Conservation (phyloP, 2,888 invertebrate species). For the Oligia fasciuncula region DNA sequence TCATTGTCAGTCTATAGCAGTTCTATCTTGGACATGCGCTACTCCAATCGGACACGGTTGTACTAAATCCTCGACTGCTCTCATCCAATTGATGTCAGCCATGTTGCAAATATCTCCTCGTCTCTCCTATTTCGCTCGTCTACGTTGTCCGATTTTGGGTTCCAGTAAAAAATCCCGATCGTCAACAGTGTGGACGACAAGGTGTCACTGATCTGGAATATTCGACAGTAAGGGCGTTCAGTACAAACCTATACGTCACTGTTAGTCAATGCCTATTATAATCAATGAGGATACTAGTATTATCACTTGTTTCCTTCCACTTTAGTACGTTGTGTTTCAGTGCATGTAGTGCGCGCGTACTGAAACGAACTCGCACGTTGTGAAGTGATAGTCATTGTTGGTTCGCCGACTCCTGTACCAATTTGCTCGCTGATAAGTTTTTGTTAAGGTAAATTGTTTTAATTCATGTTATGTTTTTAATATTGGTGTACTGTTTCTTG, state of each 20-base stretch:
- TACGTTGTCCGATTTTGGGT: not conserved
- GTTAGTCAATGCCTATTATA: conserved; percentile 11
- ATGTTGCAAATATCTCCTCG: not conserved
- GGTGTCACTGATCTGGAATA: too few species aligned
- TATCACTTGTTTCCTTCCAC: conserved; percentile 32
- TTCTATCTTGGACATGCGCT: not conserved
- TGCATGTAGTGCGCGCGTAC: conserved; percentile 53
- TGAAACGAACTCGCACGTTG: conserved; percentile 2
- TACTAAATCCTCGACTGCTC: not conserved
- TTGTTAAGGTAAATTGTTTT: conserved; percentile 11
- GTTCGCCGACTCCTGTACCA: not conserved
- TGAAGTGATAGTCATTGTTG: conserved; percentile 22
- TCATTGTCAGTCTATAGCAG: not conserved
- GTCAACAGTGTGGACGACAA: too few species aligned
- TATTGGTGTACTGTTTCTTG: not conserved
- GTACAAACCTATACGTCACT: conserved; percentile 15
- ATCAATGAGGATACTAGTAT: not conserved
- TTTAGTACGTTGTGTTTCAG: conserved; percentile 33
- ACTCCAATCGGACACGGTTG: not conserved
- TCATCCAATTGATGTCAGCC: too few species aligned
- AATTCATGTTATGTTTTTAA: not conserved
- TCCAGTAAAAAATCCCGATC: not conserved
- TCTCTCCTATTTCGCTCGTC: not conserved
- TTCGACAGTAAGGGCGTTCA: conserved; percentile 1
- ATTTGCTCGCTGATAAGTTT: not conserved